Evolutionary conservation across 2,113 vertebrate species (phyloP).

Genomic region (Ictalurus furcatus): DNA sequence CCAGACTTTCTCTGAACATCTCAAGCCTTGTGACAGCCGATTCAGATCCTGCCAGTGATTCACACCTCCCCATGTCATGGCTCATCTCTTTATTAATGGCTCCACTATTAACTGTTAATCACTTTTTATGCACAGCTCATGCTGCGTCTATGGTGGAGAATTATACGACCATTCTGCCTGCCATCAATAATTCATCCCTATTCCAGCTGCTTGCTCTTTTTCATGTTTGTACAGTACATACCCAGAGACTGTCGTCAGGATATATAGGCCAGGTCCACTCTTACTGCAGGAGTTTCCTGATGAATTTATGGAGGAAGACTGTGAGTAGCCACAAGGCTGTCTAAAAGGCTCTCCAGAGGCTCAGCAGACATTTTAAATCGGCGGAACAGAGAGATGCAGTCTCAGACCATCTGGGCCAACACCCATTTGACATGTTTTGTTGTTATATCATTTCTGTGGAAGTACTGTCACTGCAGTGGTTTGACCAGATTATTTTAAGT

Average conservation of each 20-base stretch:
- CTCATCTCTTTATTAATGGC: slow-evolving; percentile 9
- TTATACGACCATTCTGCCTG: slow-evolving; percentile 1
- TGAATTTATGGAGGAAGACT: not conserved
- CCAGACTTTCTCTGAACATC: not conserved
- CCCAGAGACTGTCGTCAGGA: slow-evolving; percentile 17
- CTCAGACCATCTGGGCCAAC: not conserved
- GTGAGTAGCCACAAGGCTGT: not conserved
- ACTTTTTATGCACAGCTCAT: not conserved
- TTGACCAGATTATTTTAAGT: not conserved
- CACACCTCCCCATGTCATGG: not conserved
- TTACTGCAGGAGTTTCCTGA: not conserved
- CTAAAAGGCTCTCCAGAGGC: slow-evolving; percentile 7
- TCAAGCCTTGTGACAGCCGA: not conserved
- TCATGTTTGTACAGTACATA: slow-evolving; percentile 27
- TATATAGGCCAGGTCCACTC: not conserved
- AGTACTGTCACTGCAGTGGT: not conserved
- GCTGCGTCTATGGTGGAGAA: not conserved
- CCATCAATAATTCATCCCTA: slow-evolving; percentile 41
- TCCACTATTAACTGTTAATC: slow-evolving; percentile 19
- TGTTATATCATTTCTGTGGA: not conserved
- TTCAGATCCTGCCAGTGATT: not conserved
- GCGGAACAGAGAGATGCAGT: not conserved
- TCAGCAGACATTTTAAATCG: slow-evolving; percentile 22
- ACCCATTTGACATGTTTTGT: not conserved
- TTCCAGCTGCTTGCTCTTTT: slow-evolving; percentile 1